These are phyloP conservation scores for Anagyrus pseudococci DNA, from an alignment of 2,888 invertebrate genomes.

Conservation along the genomic window DNA sequence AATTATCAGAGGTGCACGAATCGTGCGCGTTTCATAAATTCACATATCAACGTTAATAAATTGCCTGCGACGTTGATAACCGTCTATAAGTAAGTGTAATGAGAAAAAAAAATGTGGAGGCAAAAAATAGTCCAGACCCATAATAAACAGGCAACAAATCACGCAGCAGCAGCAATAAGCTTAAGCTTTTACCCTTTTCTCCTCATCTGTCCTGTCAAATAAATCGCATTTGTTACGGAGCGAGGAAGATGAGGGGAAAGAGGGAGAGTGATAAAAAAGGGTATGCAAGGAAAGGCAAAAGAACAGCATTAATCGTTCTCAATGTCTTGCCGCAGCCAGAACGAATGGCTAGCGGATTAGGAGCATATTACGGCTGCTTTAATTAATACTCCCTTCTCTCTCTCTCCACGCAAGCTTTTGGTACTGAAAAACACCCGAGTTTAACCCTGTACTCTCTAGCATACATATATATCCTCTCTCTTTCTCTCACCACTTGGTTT, in stretches of 20 bases:
- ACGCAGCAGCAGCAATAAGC: too few species aligned
- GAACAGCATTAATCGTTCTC: too few species aligned
- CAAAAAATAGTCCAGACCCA: too few species aligned
- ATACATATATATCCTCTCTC: conserved; percentile 1
- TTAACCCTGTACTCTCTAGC: neutral
- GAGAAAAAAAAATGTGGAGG: too few species aligned
- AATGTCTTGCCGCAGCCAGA: conserved; percentile 23
- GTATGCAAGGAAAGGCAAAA: neutral
- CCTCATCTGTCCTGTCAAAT: conserved; percentile 7
- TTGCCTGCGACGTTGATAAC: too few species aligned
- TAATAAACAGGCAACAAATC: too few species aligned
- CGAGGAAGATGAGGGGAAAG: neutral
- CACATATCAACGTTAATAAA: too few species aligned
- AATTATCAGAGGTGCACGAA: too few species aligned
- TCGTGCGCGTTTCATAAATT: too few species aligned
- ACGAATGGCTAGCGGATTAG: conserved; percentile 43
- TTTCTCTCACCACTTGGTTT: conserved; percentile 26
- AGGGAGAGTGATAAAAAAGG: neutral
- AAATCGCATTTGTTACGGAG: conserved; percentile 5
- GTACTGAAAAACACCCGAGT: conserved; percentile 5
- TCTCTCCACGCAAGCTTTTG: neutral
- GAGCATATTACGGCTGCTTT: conserved; percentile 47
- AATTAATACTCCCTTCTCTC: conserved; percentile 43
- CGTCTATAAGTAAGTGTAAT: too few species aligned
- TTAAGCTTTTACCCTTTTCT: too few species aligned